These are phyloP conservation scores for Sphinx pinastri DNA, from an alignment of 2,888 invertebrate genomes.

Conservation along the genomic window DNA sequence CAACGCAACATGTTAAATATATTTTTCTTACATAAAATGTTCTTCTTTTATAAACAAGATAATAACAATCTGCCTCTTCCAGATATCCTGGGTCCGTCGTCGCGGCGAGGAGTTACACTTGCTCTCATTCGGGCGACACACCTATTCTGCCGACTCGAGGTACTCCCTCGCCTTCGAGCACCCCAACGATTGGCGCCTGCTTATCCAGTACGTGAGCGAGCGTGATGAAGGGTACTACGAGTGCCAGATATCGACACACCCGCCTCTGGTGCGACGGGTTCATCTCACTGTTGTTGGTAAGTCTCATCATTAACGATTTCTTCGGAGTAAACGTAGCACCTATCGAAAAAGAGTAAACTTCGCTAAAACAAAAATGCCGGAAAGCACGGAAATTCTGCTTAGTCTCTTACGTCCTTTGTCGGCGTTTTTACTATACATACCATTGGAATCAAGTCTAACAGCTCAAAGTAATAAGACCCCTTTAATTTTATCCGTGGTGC, in stretches of 20 bases:
- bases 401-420: too few species aligned
- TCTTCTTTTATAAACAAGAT: too few species aligned
- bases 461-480: too few species aligned
- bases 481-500: too few species aligned
- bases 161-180: conserved; percentile 88
- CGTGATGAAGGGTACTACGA: conserved; percentile 91
- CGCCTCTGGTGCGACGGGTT: conserved; percentile 88
- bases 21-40: too few species aligned
- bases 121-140: conserved; percentile 87
- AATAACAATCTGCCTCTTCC: conserved; percentile 30
- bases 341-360: too few species aligned
- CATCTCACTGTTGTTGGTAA: conserved; percentile 89
- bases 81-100: conserved; percentile 89
- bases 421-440: too few species aligned
- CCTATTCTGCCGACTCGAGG: conserved; percentile 86
- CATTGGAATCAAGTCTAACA: too few species aligned
- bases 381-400: too few species aligned
- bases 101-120: conserved; percentile 87
- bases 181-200: conserved; percentile 90
- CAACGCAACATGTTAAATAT: too few species aligned
- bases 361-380: too few species aligned
- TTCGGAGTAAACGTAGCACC: too few species aligned
- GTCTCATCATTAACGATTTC: conserved; percentile 46
- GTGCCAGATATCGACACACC: conserved; percentile 91
- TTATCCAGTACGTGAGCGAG: conserved; percentile 88